A percentile compares a stretch with the other conserved stretches of the same genome.
These are phyloP conservation scores for Adineta ricciae DNA, from an alignment of 2,888 invertebrate species.

Conservation along the genomic window DNA sequence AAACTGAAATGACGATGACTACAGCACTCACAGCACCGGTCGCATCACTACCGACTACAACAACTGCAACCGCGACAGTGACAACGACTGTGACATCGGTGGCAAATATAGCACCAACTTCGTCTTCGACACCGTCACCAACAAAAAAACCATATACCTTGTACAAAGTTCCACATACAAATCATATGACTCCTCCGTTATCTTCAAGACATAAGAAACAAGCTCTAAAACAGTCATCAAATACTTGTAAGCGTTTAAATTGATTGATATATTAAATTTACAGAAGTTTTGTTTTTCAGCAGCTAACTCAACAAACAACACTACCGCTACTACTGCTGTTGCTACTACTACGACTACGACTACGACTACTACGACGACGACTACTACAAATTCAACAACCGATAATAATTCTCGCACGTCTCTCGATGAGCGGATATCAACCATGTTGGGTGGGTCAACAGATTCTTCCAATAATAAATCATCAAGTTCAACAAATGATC, in stretches of 20 bases:
- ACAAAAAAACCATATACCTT: slow-evolving; percentile 5
- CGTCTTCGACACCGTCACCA: neutral
- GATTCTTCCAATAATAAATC: neutral
- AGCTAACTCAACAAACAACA: neutral
- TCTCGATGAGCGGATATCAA: neutral
- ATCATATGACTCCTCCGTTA: neutral
- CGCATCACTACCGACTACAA: neutral
- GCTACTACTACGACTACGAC: neutral
- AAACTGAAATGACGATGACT: neutral
- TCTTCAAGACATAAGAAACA: neutral
- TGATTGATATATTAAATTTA: neutral
- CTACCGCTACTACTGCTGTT: neutral
- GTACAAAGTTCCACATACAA: slow-evolving; percentile 3
- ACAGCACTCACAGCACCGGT: neutral
- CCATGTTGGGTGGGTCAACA: neutral
- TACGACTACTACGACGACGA: too few species aligned
- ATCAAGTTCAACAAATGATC: neutral
- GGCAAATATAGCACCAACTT: neutral
- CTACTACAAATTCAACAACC: neutral
- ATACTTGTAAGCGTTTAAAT: neutral
- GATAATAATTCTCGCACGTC: neutral
- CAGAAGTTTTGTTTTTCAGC: too few species aligned
- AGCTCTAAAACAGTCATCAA: neutral
- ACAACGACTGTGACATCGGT: too few species aligned
- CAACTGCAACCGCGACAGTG: neutral